Conservation (phyloP, 2,888 invertebrate genomes). For the Caenorhabditis plicata region DNA sequence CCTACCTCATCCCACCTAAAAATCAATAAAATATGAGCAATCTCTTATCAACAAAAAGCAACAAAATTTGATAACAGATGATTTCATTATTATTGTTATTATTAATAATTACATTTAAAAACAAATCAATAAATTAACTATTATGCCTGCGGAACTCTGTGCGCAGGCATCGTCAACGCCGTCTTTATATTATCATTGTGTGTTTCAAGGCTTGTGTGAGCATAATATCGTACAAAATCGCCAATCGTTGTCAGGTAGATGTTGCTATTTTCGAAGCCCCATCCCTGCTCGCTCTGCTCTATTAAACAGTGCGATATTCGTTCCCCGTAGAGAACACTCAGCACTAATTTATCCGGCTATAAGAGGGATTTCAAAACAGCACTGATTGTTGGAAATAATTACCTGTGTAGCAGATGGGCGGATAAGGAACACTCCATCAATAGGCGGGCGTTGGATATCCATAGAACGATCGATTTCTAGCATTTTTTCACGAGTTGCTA, state of each 20-base stretch:
- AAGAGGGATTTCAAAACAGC: not conserved
- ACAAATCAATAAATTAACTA: too few species aligned
- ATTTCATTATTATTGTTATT: too few species aligned
- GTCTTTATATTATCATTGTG: constrained; percentile 53
- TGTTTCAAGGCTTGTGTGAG: constrained; percentile 50
- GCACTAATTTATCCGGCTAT: constrained; percentile 33
- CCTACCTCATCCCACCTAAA: too few species aligned
- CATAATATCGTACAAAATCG: constrained; percentile 63
- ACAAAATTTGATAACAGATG: too few species aligned
- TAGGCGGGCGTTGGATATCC: constrained; percentile 16
- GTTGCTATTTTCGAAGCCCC: constrained; percentile 60
- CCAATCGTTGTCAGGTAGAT: constrained; percentile 53
- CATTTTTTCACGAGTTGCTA: constrained; percentile 69
- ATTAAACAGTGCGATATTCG: constrained; percentile 66
- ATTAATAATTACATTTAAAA: too few species aligned
- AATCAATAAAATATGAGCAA: too few species aligned
- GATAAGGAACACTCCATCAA: constrained; percentile 89
- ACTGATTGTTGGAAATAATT: not conserved
- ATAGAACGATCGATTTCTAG: constrained; percentile 9
- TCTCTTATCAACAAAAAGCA: too few species aligned
- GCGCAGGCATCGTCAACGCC: constrained; percentile 25
- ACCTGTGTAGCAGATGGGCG: constrained; percentile 74
- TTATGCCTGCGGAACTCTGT: too few species aligned
- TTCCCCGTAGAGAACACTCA: constrained; percentile 38
- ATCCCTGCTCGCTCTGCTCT: constrained; percentile 51